Evolutionary conservation across 2,113 vertebrate genomes (phyloP).

Genomic region (Ochotona curzoniae): DNA sequence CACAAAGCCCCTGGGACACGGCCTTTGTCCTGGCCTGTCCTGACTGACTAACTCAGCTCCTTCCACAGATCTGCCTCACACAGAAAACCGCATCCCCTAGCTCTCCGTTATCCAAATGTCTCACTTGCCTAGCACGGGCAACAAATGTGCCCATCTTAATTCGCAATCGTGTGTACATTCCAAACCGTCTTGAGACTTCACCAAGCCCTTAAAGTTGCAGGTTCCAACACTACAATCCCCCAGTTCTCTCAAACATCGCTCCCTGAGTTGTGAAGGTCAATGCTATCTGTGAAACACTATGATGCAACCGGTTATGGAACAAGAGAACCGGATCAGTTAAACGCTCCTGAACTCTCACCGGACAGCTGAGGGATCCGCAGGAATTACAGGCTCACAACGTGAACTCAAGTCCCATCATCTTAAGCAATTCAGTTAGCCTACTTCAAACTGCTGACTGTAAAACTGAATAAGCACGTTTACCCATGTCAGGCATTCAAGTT

Average conservation of each 20-base stretch:
- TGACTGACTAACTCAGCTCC: neutral
- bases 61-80: neutral
- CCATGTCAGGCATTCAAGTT: neutral
- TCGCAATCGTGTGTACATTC: neutral
- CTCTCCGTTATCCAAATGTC: neutral
- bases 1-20: no score
- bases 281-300: neutral
- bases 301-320: neutral
- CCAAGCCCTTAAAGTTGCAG: neutral
- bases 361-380: neutral
- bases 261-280: neutral
- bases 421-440: neutral
- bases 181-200: slow-evolving; percentile 7
- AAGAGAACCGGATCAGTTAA: neutral
- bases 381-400: neutral
- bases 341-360: neutral
- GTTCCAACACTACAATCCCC: neutral
- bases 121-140: neutral
- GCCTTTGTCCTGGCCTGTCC: neutral
- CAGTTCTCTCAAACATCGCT: neutral
- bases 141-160: neutral
- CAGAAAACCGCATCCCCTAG: neutral
- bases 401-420: neutral
- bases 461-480: neutral
- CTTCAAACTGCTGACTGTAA: neutral